Conservation (phyloP, 2,888 invertebrate genomes). For the Thyatira batis region DNA sequence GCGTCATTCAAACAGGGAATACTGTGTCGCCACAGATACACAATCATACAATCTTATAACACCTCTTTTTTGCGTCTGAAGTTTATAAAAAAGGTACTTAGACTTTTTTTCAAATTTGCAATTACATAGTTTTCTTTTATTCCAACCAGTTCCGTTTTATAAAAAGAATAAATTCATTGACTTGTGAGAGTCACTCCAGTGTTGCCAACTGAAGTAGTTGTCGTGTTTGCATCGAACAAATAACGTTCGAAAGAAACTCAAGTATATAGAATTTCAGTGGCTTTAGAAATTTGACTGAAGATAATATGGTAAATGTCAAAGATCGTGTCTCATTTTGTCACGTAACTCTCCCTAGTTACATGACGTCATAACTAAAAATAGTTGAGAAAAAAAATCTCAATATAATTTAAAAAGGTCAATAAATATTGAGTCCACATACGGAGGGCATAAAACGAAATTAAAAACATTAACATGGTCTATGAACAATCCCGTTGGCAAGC, state of each 20-base stretch:
- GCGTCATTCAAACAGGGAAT: too few species aligned
- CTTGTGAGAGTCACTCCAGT: neutral
- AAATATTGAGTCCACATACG: neutral
- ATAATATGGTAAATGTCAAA: neutral
- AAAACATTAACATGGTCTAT: slow-evolving; percentile 25
- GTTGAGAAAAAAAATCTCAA: neutral
- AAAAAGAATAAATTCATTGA: too few species aligned
- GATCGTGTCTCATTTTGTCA: neutral
- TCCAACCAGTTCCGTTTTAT: neutral
- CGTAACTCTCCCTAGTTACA: neutral
- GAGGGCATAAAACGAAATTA: slow-evolving; percentile 1
- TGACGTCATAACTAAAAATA: neutral
- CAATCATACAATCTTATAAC: too few species aligned
- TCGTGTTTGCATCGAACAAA: neutral
- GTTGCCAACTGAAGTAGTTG: neutral
- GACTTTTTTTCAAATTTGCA: neutral
- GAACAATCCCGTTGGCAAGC: slow-evolving; percentile 47
- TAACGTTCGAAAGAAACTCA: neutral
- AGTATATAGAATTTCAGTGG: neutral
- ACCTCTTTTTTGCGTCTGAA: too few species aligned
- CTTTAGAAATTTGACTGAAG: neutral
- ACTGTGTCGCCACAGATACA: too few species aligned
- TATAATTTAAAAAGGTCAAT: too few species aligned
- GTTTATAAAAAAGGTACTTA: neutral
- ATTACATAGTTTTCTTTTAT: too few species aligned